phyloP scores from a whole-genome alignment of 2,888 invertebrate species.

The Melikaiella ostensackeni region DNA sequence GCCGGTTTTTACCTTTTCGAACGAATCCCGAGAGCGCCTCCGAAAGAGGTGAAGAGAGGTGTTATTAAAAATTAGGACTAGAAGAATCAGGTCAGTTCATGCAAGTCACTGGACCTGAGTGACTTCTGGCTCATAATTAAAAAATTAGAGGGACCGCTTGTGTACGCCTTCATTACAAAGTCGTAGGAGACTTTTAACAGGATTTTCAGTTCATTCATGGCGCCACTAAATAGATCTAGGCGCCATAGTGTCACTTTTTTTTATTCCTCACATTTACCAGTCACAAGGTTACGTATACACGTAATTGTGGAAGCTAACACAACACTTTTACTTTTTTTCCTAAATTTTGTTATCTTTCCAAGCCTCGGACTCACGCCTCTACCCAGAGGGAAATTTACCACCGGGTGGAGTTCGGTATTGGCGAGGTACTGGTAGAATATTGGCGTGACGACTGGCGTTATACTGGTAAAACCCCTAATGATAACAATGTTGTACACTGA shows the following conservation, averaged over 20 bases:
- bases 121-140: slow-evolving; percentile 70
- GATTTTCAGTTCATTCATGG: slow-evolving; percentile 63
- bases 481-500: no score
- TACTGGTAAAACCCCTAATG: no score
- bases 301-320: background rate
- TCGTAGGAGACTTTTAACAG: slow-evolving; percentile 55
- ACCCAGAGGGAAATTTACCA: background rate
- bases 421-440: no score
- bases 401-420: no score
- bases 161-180: slow-evolving; percentile 59
- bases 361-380: no score
- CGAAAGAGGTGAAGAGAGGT: slow-evolving; percentile 39
- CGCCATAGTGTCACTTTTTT: slow-evolving; percentile 52
- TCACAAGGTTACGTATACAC: background rate
- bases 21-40: slow-evolving; percentile 9
- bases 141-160: slow-evolving; percentile 69
- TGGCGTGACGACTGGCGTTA: no score
- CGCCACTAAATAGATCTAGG: slow-evolving; percentile 64
- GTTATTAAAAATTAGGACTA: slow-evolving; percentile 63
- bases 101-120: slow-evolving; percentile 69
- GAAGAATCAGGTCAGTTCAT: slow-evolving; percentile 52
- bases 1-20: slow-evolving; percentile 36
- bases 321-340: slow-evolving; percentile 6
- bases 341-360: no score
- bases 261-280: background rate